Evolutionary conservation across 2,888 invertebrate genomes (phyloP), one percentile per base, ranked within the genome.

Genomic region (Xestia ashworthii): DNA sequence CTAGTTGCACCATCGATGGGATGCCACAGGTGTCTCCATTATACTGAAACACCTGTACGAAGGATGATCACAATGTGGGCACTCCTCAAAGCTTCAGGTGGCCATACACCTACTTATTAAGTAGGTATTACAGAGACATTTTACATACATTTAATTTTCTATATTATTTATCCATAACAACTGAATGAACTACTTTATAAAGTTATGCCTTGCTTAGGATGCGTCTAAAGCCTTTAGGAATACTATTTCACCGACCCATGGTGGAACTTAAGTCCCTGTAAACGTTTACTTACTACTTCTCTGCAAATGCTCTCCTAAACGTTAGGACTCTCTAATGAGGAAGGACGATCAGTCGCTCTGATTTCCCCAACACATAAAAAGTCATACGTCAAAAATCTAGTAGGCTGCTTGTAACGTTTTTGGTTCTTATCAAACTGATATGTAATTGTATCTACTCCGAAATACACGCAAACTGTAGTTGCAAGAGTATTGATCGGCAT

Each of bases 321-420:
- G 5, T 72, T 4, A 4, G 25, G 25, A 41, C 25, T 41, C 1
- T 8, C 41, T 72, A 25, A 32, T 32, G 32, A 32, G 16, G 60
- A 32, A 32, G 60, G 9, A 25, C 25, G 55, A 14, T 5, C 12
- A 25, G 25, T 58, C 58, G 3, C n/a, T 55, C 12, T 55, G 11
- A 55, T n/a, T 58, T 19, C 3, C 3, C 38, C 48, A 8, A 16
- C 19, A 48, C 14, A 0, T 25, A 5, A 19, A 19, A 22, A 41
- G 5, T 72, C 25, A 41, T 73, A 19, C 38, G 41, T 76, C 60
- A 46, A 80, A 53, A 46, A 80, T 78, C 78, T 80, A 80, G 46
- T 48, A 41, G 81, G 81, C 41, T 73, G 22, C 32, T 46, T 64
- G 41, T 69, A 41, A 74, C 55, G 25, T 55, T 55, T 55, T 74